Conservation (phyloP, 2,797 vertebrate genomes). For the Onychomys torridus region DNA sequence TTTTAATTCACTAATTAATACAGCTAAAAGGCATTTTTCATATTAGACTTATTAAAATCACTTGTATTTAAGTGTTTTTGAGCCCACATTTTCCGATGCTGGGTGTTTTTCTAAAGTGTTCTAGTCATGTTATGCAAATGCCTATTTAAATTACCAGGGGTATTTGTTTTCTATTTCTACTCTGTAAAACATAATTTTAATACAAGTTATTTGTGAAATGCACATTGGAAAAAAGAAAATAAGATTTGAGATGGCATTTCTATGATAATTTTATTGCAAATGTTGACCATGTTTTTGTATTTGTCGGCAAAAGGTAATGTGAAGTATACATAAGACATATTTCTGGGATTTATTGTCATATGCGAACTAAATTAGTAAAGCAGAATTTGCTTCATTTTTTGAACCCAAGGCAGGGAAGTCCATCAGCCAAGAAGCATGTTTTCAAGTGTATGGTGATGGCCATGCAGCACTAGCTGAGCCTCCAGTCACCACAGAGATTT, state of each 20-base stretch:
- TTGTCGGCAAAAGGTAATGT: constrained; percentile 88
- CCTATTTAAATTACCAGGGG: constrained; percentile 89
- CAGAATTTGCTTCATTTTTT: constrained; percentile 83
- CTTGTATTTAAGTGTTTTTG: constrained; percentile 88
- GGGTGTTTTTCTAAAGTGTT: constrained; percentile 85
- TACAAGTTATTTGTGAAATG: constrained; percentile 90
- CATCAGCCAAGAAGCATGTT: constrained; percentile 70
- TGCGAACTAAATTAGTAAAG: constrained; percentile 87
- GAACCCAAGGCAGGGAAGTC: constrained; percentile 80
- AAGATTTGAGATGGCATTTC: constrained; percentile 90
- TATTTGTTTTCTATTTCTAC: constrained; percentile 90
- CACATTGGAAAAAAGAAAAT: constrained; percentile 88
- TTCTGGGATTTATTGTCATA: constrained; percentile 85
- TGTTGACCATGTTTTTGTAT: constrained; percentile 89
- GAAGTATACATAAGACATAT: constrained; percentile 85
- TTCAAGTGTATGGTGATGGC: background rate
- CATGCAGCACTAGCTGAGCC: background rate
- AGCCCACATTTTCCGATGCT: constrained; percentile 85
- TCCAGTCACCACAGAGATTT: accelerated
- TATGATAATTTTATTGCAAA: constrained; percentile 91
- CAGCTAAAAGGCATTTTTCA: constrained; percentile 87
- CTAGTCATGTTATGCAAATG: constrained; percentile 89
- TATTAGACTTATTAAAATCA: constrained; percentile 87
- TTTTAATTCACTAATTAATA: constrained; percentile 90
- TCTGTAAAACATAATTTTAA: constrained; percentile 91